Evolutionary conservation across 2,888 invertebrate genomes (phyloP), one percentile per base, ranked within the genome.

Genomic region (Dynastes grantii): DNA sequence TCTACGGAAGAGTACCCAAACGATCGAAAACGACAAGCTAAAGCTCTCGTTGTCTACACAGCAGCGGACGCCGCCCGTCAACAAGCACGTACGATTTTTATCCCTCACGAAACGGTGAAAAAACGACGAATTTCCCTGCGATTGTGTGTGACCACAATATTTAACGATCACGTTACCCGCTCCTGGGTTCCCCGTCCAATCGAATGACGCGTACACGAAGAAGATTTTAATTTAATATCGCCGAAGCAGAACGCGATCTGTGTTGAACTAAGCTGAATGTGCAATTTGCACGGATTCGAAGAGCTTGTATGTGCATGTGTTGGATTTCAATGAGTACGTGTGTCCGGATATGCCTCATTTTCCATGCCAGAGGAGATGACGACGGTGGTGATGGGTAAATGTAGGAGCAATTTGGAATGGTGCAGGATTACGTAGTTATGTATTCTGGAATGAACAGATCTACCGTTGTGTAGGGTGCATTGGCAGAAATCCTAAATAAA

Each of bases 141-240:
- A n/a, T 32, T 29, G n/a, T 16, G 40, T 40, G 37, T 64, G 32
- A 37, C 64, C 32, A 64, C 64, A 58, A 58, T 58, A 6, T 58
- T 27, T 27, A 58, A 22, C 55, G 55, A 22, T 58, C 27, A 22
- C 55, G n/a, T 16, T 58, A 22, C 8, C 45, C 22, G 22, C n/a
- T 58, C 37, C 64, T 53, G 32, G 53, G 22, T 58, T 37, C 9
- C 55, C 2, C 55, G 55, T 22, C 6, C 58, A 73, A 61, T 61
- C 58, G 58, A 73, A 73, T 73, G 73, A 58, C 58, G 58, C 45
- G 73, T 5, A 55, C 37, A n/a, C 11, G 29, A 73, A 58, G 58
- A 73, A 58, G 58, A 73, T 73, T 73, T 58, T 73, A 73, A 73
- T 73, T 73, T 58, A 73, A 73, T 73, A 73, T 40, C 73, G 45